phyloP scores from a whole-genome alignment of 1,140 invertebrate genomes.

The Eurosta solidaginis region DNA sequence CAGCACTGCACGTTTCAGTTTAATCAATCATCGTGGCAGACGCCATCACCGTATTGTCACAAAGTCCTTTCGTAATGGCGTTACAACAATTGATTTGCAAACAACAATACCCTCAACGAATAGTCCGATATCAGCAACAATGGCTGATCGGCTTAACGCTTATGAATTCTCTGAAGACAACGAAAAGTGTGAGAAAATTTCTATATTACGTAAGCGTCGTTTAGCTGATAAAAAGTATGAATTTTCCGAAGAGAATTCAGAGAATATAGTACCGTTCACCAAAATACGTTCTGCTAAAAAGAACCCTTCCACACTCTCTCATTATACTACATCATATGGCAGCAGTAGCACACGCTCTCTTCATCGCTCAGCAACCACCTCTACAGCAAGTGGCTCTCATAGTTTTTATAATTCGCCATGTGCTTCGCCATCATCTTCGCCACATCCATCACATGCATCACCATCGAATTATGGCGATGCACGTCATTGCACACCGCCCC shows the following conservation, averaged over 20 bases:
- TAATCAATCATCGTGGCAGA: conserved; percentile 43
- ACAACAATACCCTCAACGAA: conserved; percentile 27
- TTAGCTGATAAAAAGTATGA: conserved; percentile 91
- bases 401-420: conserved; percentile 55
- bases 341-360: conserved; percentile 44
- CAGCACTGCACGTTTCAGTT: not conserved
- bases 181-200: conserved; percentile 81
- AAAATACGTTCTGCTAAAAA: conserved; percentile 51
- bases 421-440: conserved; percentile 54
- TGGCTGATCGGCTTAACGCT: conserved; percentile 65
- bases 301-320: not conserved
- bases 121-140: not conserved
- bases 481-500: conserved; percentile 42
- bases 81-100: conserved; percentile 53
- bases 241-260: conserved; percentile 83
- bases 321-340: not conserved
- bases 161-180: conserved; percentile 85
- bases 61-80: conserved; percentile 54
- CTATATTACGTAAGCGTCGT: conserved; percentile 77
- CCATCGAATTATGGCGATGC: not conserved
- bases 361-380: conserved; percentile 37
- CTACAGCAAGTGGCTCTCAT: not conserved
- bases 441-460: conserved; percentile 43
- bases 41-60: conserved; percentile 54
- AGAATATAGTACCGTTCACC: conserved; percentile 80